These are phyloP conservation scores for Meloe dianella DNA, from an alignment of 2,888 invertebrate species.

Conservation along the genomic window DNA sequence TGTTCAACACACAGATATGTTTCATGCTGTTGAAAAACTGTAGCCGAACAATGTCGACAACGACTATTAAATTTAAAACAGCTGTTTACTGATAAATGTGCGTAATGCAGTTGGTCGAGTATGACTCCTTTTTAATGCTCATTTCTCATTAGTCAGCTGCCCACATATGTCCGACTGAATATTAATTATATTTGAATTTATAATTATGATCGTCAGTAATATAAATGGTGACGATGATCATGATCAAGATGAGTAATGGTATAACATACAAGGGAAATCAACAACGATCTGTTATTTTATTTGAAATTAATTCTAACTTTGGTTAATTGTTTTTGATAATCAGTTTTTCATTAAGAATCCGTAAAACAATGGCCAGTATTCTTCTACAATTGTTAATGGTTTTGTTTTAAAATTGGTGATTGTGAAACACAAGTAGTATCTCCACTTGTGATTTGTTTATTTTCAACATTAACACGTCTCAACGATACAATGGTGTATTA, in stretches of 20 bases:
- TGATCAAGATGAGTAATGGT: neutral
- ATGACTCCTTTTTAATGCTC: constrained; percentile 48
- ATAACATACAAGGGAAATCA: neutral
- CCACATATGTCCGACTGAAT: constrained; percentile 45
- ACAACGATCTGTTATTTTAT: neutral
- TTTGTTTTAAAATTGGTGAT: neutral
- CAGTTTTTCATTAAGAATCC: neutral
- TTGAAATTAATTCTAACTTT: neutral
- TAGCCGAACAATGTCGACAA: constrained; percentile 23
- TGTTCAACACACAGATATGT: neutral
- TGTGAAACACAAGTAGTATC: neutral
- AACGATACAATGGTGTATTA: constrained; percentile 28
- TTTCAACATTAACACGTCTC: constrained; percentile 26
- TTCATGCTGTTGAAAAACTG: constrained; percentile 27
- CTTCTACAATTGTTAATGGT: neutral
- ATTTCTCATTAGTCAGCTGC: constrained; percentile 48
- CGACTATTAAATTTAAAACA: constrained; percentile 39
- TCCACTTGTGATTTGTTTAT: constrained; percentile 23
- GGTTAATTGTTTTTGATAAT: too few relatives aligned
- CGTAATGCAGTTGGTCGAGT: constrained; percentile 43
- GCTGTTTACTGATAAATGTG: constrained; percentile 40
- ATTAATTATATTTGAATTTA: constrained; percentile 48
- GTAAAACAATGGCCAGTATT: neutral
- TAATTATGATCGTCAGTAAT: constrained; percentile 42
- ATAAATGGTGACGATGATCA: constrained; percentile 16